Evolutionary conservation across 2,113 vertebrate species (phyloP).

Genomic region (Montifringilla adamsi): DNA sequence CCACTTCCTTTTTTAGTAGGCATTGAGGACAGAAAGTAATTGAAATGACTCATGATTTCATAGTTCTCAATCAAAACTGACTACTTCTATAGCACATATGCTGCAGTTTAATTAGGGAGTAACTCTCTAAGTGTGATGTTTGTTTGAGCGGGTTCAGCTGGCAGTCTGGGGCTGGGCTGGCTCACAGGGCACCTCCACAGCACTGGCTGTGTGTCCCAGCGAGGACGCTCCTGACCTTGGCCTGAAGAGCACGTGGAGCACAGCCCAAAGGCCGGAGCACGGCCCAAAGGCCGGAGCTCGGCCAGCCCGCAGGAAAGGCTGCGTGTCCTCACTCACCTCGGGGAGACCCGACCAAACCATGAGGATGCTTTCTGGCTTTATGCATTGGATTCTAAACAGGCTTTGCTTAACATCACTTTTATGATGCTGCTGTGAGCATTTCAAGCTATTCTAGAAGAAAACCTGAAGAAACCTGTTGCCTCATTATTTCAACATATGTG

Average conservation of each 20-base stretch:
- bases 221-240: background rate
- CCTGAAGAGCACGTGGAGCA: fast-evolving
- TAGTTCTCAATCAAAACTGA: background rate
- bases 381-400: background rate
- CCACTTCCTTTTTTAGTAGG: background rate
- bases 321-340: background rate
- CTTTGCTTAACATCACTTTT: background rate
- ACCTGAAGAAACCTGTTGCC: background rate
- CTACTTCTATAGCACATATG: fast-evolving
- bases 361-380: background rate
- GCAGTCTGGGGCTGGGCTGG: background rate
- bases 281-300: fast-evolving
- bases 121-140: fast-evolving
- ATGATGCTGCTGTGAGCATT: background rate
- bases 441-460: background rate
- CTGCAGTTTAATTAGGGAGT: background rate
- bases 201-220: fast-evolving
- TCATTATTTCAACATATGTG: background rate
- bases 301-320: fast-evolving
- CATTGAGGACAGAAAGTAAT: background rate
- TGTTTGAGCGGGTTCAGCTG: fast-evolving
- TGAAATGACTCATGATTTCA: background rate
- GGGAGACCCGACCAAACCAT: fast-evolving
- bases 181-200: fast-evolving
- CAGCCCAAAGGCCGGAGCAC: background rate